Percentiles rank a stretch among this genome's conserved stretches.
Conservation (phyloP, 2,888 invertebrate genomes). For the Odontothrips loti region DNA sequence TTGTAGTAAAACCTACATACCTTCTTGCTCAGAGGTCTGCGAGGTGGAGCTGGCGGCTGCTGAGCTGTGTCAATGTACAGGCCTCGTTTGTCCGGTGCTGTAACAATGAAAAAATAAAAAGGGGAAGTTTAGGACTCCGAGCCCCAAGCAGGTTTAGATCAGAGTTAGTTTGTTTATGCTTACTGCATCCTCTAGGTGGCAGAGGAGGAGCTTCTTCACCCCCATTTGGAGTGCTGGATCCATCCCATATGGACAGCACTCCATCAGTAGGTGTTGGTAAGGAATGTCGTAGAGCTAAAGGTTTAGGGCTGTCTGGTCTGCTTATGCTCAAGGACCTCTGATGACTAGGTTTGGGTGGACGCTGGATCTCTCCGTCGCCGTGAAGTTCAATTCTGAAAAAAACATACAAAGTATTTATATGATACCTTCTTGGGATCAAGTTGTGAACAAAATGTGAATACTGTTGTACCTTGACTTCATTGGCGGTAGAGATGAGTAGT, state of each 20-base stretch:
- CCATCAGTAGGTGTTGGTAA: conserved; percentile 52
- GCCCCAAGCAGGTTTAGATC: neutral
- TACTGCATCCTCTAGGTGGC: conserved; percentile 74
- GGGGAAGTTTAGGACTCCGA: neutral
- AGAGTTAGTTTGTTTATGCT: conserved; percentile 37
- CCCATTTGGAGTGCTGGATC: conserved; percentile 50
- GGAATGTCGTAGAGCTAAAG: conserved; percentile 51
- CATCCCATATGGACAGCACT: conserved; percentile 28
- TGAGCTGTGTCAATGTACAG: conserved; percentile 47
- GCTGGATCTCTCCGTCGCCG: conserved; percentile 24
- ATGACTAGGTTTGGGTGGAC: conserved; percentile 44
- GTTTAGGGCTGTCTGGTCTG: conserved; percentile 48
- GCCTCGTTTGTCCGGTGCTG: conserved; percentile 56
- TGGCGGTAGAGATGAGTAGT: conserved; percentile 40
- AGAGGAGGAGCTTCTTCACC: conserved; percentile 68
- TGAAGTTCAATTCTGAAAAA: neutral
- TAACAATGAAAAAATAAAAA: conserved; percentile 36
- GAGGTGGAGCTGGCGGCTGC: conserved; percentile 50
- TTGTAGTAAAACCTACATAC: neutral
- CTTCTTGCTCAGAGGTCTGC: conserved; percentile 45
- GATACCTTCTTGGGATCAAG: conserved; percentile 38
- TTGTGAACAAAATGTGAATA: conserved; percentile 28
- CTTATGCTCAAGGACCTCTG: conserved; percentile 53
- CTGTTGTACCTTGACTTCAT: conserved; percentile 28
- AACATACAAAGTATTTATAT: neutral